Evolutionary conservation across 2,888 invertebrate species (phyloP), one percentile per base, ranked within the genome.

Genomic region (Helicoverpa assulta): DNA sequence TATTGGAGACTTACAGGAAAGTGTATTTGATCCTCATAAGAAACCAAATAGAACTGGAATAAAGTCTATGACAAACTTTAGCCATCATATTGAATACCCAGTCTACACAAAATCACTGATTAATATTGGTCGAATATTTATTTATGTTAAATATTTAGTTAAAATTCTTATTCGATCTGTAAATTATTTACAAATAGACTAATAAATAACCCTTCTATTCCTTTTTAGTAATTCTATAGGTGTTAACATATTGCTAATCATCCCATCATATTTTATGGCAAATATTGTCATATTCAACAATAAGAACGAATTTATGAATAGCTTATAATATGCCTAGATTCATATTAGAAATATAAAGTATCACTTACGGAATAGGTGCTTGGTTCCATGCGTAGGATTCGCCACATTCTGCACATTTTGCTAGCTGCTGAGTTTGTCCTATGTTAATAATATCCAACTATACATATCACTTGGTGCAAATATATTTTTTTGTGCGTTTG

Each of bases 371-470:
- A 59, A 37, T 70, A 70, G 40, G 40, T 40, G 40, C 67, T 70
- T 58, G 66, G 69, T 72, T 69, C 47, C 70, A 69, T 61, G 81
- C 81, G 82, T 84, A 78, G 84, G 79, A 56, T 76, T 76, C 69
- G 64, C 62, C 63, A 57, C 43, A 70, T 70, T 80, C 57, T 67
- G 69, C 76, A 71, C 47, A 78, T 81, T 77, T 61, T 56, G 52
- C 58, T 71, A 53, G 75, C 76, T 78, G 59, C 76, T 61, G 62
- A 58, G 54, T 68, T 55, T 62, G 64, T 61, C 12, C 52, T 53
- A 55, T 63, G 56, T 61, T 58, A 68, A 61, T 76, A 29, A 33
- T 10, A 53, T 63, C 8, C 5, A n/a, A 40, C 37, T 57, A 64
- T 53, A n/a, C n/a, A n/a, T n/a, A 55, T 54, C 19, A 67, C n/a